A percentile compares a stretch with the other conserved stretches of the same genome.
phyloP scores from a whole-genome alignment of 2,797 vertebrate species.

The Oreochromis mossambicus region DNA sequence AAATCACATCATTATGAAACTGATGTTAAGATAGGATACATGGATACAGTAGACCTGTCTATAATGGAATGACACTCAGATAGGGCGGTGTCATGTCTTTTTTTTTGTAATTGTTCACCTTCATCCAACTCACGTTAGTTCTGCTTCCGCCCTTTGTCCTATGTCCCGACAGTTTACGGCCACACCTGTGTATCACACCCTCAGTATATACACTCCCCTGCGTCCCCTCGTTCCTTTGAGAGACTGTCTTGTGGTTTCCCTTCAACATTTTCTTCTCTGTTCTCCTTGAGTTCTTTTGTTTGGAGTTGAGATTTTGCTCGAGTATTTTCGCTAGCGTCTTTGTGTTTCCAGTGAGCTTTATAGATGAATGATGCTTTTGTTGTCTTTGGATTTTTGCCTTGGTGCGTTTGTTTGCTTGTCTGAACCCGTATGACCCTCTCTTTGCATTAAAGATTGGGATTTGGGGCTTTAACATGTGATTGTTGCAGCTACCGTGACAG shows the following conservation, averaged over 20 bases:
- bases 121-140: not conserved
- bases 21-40: not conserved
- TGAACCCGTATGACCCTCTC: not conserved
- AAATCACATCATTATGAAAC: not conserved
- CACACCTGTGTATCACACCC: not conserved
- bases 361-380: not conserved
- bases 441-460: not conserved
- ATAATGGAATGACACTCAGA: not conserved
- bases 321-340: not conserved
- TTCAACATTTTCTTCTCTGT: not conserved
- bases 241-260: not conserved
- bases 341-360: not conserved
- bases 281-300: not conserved
- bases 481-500: not conserved
- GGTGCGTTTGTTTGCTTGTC: not conserved
- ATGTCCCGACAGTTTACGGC: not conserved
- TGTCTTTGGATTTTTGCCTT: not conserved
- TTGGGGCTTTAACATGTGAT: not conserved
- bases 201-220: not conserved
- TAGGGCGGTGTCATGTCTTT: not conserved
- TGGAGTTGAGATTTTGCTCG: not conserved
- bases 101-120: not conserved
- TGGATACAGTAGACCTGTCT: not conserved
- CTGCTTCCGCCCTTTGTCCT: not conserved
- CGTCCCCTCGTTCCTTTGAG: not conserved